Percentiles rank a stretch among this genome's conserved stretches.
phyloP scores from a whole-genome alignment of 2,113 vertebrate genomes.

The Anser brachyrhynchus region DNA sequence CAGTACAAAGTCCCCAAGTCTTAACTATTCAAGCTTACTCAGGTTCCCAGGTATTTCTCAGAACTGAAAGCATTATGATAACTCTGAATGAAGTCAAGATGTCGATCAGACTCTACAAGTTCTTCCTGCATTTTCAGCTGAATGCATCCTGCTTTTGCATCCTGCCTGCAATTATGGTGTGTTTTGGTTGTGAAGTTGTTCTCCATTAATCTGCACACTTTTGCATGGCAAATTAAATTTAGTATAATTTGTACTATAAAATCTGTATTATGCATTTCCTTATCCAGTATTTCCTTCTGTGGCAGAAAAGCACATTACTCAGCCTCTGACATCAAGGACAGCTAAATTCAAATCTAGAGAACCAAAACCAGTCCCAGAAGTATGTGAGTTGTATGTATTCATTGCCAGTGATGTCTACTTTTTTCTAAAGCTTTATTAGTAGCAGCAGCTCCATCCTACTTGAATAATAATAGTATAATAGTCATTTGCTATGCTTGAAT shows the following conservation, averaged over 20 bases:
- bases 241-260: background rate
- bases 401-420: background rate
- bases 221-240: background rate
- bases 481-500: background rate
- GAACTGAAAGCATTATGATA: background rate
- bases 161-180: accelerated
- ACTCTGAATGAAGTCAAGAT: background rate
- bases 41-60: background rate
- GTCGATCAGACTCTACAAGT: background rate
- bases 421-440: slow-evolving; percentile 2
- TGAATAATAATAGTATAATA: background rate
- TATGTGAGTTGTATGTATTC: background rate
- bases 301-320: background rate
- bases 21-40: background rate
- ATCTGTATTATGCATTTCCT: background rate
- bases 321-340: background rate
- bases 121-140: background rate
- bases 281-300: background rate
- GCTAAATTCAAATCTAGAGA: slow-evolving; percentile 26
- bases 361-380: background rate
- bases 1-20: background rate
- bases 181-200: background rate
- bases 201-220: background rate
- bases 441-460: background rate
- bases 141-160: background rate